Evolutionary conservation across 2,113 vertebrate genomes (phyloP).

Genomic region (Peromyscus leucopus): DNA sequence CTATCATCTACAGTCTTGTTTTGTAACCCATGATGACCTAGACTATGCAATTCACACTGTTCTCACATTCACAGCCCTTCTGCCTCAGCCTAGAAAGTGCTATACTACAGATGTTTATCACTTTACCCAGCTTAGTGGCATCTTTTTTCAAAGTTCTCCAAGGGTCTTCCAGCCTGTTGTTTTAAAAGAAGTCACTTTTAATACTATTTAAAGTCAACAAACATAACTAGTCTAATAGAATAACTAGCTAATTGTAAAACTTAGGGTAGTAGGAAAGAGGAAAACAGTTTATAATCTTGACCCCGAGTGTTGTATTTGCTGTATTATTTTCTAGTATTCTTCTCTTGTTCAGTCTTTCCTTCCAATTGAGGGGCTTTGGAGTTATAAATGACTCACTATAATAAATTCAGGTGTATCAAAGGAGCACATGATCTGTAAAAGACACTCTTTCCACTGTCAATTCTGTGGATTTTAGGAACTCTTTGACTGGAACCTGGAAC

Average conservation of each 20-base stretch:
- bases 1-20: neutral
- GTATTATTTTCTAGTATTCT: neutral
- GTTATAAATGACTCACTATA: neutral
- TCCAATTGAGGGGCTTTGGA: neutral
- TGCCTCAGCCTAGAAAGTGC: neutral
- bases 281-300: neutral
- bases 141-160: neutral
- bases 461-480: neutral
- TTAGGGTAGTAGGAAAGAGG: neutral
- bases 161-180: neutral
- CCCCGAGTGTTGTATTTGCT: neutral
- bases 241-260: neutral
- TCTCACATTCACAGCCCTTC: neutral
- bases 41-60: neutral
- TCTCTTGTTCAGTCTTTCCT: neutral
- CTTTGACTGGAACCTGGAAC: neutral
- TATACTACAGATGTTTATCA: neutral
- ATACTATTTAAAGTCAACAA: neutral
- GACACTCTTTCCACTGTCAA: neutral
- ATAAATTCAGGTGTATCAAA: neutral
- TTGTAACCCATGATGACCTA: neutral
- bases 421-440: neutral
- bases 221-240: neutral
- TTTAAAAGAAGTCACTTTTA: neutral
- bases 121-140: too few relatives aligned